phyloP scores from a whole-genome alignment of 2,888 invertebrate species.

The Osedax fenrisi region DNA sequence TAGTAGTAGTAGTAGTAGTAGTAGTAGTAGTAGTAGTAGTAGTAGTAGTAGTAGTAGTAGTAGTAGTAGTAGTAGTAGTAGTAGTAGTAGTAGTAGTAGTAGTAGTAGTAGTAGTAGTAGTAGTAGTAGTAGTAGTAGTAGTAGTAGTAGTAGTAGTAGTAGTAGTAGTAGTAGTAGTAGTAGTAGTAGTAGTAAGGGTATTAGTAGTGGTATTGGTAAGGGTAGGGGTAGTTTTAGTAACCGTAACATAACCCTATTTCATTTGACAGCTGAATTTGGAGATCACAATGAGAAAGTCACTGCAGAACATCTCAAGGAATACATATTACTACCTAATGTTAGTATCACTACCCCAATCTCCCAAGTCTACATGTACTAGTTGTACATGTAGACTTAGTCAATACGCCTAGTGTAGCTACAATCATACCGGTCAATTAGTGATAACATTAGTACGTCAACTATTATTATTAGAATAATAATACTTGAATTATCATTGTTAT shows the following conservation, averaged over 20 bases:
- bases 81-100: constrained; percentile 20
- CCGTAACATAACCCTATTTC: too few species aligned
- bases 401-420: too few species aligned
- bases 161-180: constrained; percentile 7
- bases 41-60: background rate
- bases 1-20: background rate
- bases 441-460: too few species aligned
- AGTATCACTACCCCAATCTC: too few species aligned
- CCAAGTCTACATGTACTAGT: too few species aligned
- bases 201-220: too few species aligned
- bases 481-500: too few species aligned
- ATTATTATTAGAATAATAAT: too few species aligned
- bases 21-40: background rate
- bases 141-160: constrained; percentile 17
- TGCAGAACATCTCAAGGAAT: constrained; percentile 77
- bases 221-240: too few species aligned
- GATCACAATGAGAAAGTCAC: constrained; percentile 83
- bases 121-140: constrained; percentile 19
- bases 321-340: constrained; percentile 81
- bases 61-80: constrained; percentile 8
- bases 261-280: constrained; percentile 83
- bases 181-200: too few species aligned
- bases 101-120: constrained; percentile 19
- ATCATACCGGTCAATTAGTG: too few species aligned
- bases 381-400: too few species aligned